Conservation (phyloP, 2,113 vertebrate genomes). For the Bubo bubo region DNA sequence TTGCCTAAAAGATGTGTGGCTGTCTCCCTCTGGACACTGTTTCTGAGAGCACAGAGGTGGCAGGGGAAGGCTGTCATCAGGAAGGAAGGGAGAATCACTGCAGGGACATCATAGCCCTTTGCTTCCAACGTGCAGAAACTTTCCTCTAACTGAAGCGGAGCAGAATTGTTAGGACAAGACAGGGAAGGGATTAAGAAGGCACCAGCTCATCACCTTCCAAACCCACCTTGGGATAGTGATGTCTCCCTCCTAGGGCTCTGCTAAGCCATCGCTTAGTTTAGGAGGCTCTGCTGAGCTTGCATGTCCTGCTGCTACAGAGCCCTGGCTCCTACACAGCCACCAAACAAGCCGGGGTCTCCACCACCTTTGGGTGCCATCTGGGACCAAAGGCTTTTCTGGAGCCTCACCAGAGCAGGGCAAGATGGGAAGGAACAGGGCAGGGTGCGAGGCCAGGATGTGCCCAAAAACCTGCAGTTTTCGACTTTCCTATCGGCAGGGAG, state of each 20-base stretch:
- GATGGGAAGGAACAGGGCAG: background rate
- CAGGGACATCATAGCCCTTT: background rate
- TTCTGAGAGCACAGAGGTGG: background rate
- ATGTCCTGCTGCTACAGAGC: background rate
- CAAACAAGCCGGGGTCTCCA: background rate
- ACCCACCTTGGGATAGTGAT: background rate
- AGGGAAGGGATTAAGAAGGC: background rate
- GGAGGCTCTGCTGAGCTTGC: background rate
- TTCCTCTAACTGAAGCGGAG: background rate
- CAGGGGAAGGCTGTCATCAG: background rate
- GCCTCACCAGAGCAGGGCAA: background rate
- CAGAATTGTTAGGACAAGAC: background rate
- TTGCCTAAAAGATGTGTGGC: background rate
- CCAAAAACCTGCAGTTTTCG: background rate
- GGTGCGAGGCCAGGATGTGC: fast-evolving
- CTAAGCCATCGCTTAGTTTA: background rate
- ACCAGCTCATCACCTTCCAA: background rate
- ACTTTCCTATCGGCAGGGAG: background rate
- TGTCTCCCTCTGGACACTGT: background rate
- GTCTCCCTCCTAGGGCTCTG: background rate
- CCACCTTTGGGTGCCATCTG: background rate
- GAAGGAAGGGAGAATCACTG: background rate
- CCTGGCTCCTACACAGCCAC: background rate
- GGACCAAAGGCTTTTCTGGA: background rate
- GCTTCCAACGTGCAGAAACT: background rate